These are phyloP conservation scores for Nebria ingens DNA, from an alignment of 1,140 invertebrate genomes.

Conservation along the genomic window DNA sequence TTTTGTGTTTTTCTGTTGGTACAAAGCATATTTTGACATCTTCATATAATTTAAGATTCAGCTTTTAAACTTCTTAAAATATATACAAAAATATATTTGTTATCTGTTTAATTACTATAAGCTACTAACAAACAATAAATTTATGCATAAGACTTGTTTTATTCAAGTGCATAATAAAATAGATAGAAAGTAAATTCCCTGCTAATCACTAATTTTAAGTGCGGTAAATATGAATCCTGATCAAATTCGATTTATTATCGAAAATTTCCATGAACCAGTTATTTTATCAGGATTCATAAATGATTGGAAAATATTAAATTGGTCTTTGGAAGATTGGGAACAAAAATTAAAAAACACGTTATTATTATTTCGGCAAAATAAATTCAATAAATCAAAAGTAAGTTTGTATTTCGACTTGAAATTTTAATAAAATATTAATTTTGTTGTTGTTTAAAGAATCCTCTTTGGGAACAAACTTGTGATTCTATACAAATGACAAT, in stretches of 20 bases:
- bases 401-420: too few relatives aligned
- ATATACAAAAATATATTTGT: too few relatives aligned
- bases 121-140: too few relatives aligned
- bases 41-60: too few relatives aligned
- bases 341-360: constrained; percentile 30
- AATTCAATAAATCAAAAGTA: constrained; percentile 34
- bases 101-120: too few relatives aligned
- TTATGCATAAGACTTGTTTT: too few relatives aligned
- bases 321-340: constrained; percentile 35
- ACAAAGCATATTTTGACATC: neutral
- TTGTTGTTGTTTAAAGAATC: constrained; percentile 40
- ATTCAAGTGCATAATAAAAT: too few relatives aligned
- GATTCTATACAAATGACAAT: constrained; percentile 43
- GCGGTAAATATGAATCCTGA: too few relatives aligned
- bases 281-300: constrained; percentile 27
- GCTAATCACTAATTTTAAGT: too few relatives aligned
- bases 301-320: constrained; percentile 36
- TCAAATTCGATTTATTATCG: neutral
- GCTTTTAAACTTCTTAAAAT: too few relatives aligned
- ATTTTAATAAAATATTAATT: too few relatives aligned
- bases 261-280: constrained; percentile 25
- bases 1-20: neutral
- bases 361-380: constrained; percentile 39
- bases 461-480: constrained; percentile 67
- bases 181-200: too few relatives aligned